Percentiles rank a stretch among this genome's conserved stretches.
Evolutionary conservation across 2,797 vertebrate species (phyloP).

Genomic region (Rhinichthys osculus): DNA sequence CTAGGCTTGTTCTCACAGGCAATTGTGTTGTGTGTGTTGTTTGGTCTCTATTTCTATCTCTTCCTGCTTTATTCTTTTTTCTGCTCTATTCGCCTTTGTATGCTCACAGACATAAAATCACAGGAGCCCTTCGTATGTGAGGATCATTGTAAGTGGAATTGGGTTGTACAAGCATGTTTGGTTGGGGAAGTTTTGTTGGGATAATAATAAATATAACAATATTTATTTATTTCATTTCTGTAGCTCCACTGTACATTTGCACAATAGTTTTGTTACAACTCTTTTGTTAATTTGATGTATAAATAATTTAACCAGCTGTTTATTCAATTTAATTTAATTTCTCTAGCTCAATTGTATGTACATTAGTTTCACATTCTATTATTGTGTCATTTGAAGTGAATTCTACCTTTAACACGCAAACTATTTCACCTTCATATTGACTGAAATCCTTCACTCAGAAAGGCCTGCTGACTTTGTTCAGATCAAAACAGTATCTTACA

Average conservation of each 20-base stretch:
- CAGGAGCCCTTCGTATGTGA: not conserved
- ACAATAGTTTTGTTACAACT: not conserved
- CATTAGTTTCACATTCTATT: not conserved
- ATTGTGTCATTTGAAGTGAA: not conserved
- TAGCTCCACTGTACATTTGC: not conserved
- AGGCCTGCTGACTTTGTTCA: not conserved
- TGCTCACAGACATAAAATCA: slow-evolving; percentile 27
- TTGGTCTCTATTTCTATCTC: slow-evolving; percentile 10
- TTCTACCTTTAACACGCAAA: not conserved
- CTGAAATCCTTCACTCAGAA: not conserved
- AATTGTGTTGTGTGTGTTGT: slow-evolving; percentile 24
- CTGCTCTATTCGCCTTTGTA: slow-evolving; percentile 30
- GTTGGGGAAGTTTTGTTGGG: slow-evolving; percentile 20
- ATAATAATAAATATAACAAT: not conserved
- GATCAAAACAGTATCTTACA: too few species aligned
- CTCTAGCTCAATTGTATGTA: not conserved
- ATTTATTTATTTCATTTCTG: not conserved
- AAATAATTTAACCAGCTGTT: not conserved
- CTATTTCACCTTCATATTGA: not conserved
- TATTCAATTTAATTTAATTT: not conserved
- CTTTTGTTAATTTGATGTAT: not conserved
- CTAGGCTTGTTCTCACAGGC: slow-evolving; percentile 61
- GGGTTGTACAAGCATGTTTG: not conserved
- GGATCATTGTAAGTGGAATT: slow-evolving; percentile 20
- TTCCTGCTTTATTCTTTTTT: slow-evolving; percentile 15